Base-by-base conservation (phyloP, 2,888 invertebrate species). In the Ditula angustiorana region DNA sequence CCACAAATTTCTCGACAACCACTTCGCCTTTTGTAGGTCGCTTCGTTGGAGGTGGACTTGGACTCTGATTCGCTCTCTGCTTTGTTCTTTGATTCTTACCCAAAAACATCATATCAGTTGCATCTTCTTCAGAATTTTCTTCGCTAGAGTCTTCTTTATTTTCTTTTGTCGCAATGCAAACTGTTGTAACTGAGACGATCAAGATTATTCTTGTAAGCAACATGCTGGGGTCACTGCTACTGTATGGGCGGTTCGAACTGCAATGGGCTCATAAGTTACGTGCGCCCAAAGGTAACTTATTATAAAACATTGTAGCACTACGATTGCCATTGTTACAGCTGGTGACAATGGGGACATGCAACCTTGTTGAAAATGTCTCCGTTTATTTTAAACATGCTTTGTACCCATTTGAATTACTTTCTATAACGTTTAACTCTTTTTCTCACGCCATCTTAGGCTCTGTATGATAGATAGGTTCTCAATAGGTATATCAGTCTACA, bases 1-100 rank as follows among this genome's bases (percentile, higher is more conserved):
- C 87, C 0, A 89, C 83, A 69, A 91, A 90, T 55, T 87, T 88
- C 63, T 90, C 90, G 0, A 88, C 83, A 0, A 87, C 81, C 1
- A 73, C 72, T 37, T 87, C 88, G 1, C 79, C 78, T 50, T 77
- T 77, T 5, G 71, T 53, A 0, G 67, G 67, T 5, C 69, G 66
- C 3, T 77, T 73, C 0, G 82, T 76, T 0, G 82, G 74, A 2
- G 55, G 61, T 16, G 16, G 47, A 19, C 19, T 16, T 67, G 65
- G 61, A 49, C 13, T 23, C 5, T 33, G 30, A 3, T 35, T n/a
- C 23, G 46, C 5, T 24, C 24, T 49, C 3, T 2, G 11, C 23
- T 46, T 46, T 11, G 26, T 11, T 28, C 11, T 50, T 2, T 11
- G 33, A 21, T 56, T 56, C 21, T 13, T 24, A 10, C 30, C 52